These are phyloP conservation scores for Bubo blakistoni DNA, from an alignment of 2,113 vertebrate species.

Conservation along the genomic window DNA sequence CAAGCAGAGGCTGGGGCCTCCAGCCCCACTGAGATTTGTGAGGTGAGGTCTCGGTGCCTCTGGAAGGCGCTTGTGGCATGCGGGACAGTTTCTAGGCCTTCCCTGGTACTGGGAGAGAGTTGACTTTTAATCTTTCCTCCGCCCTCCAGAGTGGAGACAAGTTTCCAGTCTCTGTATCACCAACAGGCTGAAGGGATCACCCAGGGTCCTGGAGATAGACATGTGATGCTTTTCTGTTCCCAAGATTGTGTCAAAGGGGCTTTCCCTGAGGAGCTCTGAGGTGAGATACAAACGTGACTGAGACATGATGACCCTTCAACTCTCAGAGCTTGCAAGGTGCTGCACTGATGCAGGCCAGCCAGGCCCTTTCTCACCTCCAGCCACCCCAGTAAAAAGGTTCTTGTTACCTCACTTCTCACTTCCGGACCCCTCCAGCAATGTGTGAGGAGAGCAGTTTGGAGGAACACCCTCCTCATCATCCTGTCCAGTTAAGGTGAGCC, in stretches of 20 bases:
- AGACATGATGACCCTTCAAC: background rate
- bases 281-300: background rate
- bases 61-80: background rate
- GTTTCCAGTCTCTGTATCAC: background rate
- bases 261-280: background rate
- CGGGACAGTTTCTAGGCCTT: background rate
- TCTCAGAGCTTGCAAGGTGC: background rate
- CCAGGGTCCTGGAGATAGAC: background rate
- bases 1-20: background rate
- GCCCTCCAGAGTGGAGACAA: background rate
- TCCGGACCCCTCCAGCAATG: background rate
- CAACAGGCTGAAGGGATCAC: background rate
- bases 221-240: background rate
- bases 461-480: background rate
- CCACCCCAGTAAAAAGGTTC: background rate
- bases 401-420: background rate
- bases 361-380: background rate
- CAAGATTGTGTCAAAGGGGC: background rate
- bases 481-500: background rate
- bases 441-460: background rate
- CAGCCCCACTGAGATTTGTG: background rate
- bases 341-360: background rate
- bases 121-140: background rate
- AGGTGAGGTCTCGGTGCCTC: background rate
- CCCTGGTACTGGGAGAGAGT: background rate